phyloP scores from a whole-genome alignment of 2,797 vertebrate genomes.

The Falco concolor region DNA sequence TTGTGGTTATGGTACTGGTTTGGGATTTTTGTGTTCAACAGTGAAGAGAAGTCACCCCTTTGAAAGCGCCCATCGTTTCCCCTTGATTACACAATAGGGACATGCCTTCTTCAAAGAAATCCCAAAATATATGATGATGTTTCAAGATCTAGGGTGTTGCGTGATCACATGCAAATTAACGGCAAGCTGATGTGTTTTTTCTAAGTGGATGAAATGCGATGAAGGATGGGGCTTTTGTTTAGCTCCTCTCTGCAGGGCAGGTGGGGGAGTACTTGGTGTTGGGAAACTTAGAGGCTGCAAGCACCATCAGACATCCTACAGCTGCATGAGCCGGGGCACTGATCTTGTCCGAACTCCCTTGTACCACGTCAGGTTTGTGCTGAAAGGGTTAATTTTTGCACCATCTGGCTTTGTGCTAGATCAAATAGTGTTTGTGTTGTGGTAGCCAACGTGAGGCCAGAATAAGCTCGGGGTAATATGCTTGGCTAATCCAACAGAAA shows the following conservation, averaged over 20 bases:
- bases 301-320: neutral
- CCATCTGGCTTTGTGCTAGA: constrained; percentile 32
- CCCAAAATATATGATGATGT: neutral
- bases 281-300: neutral
- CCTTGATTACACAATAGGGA: fast-evolving
- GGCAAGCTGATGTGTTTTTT: neutral
- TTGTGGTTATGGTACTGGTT: neutral
- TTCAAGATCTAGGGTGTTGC: neutral
- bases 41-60: neutral
- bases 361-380: neutral
- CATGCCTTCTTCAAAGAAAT: neutral
- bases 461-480: neutral
- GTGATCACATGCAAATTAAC: neutral
- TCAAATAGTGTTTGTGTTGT: constrained; percentile 22
- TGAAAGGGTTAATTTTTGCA: constrained; percentile 1
- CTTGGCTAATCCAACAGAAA: constrained; percentile 29
- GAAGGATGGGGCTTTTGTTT: neutral
- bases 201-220: neutral
- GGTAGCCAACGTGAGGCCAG: neutral
- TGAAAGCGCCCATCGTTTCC: neutral
- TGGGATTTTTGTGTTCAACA: neutral
- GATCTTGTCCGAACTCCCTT: neutral
- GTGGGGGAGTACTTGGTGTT: neutral
- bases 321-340: neutral
- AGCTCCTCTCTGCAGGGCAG: neutral